Evolutionary conservation across 1,140 invertebrate species (phyloP).

Genomic region (Aphelenchoides besseyi): DNA sequence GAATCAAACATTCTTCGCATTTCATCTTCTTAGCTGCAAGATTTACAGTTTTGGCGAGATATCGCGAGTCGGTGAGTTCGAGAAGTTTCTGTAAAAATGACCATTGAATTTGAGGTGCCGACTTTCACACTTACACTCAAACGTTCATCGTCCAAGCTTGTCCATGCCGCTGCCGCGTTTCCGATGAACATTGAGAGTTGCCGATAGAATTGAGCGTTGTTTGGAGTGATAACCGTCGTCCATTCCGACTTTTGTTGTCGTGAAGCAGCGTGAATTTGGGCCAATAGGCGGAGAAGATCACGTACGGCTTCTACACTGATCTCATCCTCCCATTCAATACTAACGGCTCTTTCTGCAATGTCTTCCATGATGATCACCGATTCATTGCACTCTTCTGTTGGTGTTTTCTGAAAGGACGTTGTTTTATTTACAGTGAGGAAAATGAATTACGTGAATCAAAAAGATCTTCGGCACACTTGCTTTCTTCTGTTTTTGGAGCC

Average conservation of each 20-base stretch:
- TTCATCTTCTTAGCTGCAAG: slow-evolving; percentile 19
- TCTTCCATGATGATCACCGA: slow-evolving; percentile 58
- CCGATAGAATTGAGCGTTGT: slow-evolving; percentile 34
- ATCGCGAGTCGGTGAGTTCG: slow-evolving; percentile 39
- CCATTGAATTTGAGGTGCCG: not conserved
- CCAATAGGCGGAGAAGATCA: slow-evolving; percentile 43
- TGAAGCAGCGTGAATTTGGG: slow-evolving; percentile 46
- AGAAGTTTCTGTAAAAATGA: slow-evolving; percentile 34
- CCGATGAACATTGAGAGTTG: slow-evolving; percentile 31
- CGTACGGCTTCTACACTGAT: slow-evolving; percentile 43
- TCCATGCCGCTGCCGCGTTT: not conserved
- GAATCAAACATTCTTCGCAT: slow-evolving; percentile 38
- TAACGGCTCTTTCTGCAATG: slow-evolving; percentile 45
- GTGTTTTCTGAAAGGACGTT: slow-evolving; percentile 46
- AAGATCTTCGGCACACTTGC: slow-evolving; percentile 54
- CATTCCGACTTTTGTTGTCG: slow-evolving; percentile 31
- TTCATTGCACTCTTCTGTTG: slow-evolving; percentile 45
- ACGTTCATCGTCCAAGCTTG: not conserved
- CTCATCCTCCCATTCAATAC: slow-evolving; percentile 41
- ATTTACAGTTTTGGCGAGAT: slow-evolving; percentile 29
- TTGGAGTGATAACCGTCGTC: slow-evolving; percentile 23
- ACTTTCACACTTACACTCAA: not conserved
- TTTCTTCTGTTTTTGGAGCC: slow-evolving; percentile 54
- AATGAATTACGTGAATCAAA: slow-evolving; percentile 52
- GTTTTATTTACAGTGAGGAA: not conserved